Base-by-base conservation (phyloP, 1,140 invertebrate species). In the Gonatopus flavifemur region DNA sequence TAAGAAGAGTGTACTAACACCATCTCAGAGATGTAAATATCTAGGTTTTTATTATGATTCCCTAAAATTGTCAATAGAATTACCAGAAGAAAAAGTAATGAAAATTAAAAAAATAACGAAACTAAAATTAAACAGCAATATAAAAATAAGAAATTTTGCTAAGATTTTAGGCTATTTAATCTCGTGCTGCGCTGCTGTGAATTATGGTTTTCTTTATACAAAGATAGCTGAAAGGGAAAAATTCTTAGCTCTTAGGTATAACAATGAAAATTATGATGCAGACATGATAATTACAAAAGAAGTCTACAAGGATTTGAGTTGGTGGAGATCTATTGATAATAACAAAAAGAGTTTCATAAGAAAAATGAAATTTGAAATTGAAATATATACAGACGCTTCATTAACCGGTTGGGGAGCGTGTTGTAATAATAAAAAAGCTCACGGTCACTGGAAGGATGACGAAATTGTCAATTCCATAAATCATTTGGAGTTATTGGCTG, bases 351-450 rank as follows among this genome's bases (percentile, higher is more conserved):
- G 39, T 24, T 7, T 30, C 12, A 52, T 59, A n/a, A 46, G 45
- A 28, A 12, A 25, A 5, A 9, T 16, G 0, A n/a, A 22, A 9
- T 61, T 20, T 15, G 3, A 33, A 16, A 9, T 30, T 3, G 52
- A 57, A 30, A 54, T 61, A 9, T 61, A 46, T 22, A 46, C 58
- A 2, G 58, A 55, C 15, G 55, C 58, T 1, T 57, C 52, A 0
- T 25, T 33, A 1, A 32, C 45, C 0, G 55, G 48, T 37, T 53
- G 38, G 38, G 38, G 38, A 12, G 38, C 38, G 6, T 15, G 7
- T 15, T 6, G n/a, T 33, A 15, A 15, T 9, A 33, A 33, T 5
- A 13, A 33, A 6, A 33, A 7, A 7, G 6, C 6, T 7, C 5
- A 4, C 15, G 32, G 6, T 13, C n/a, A 8, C 7, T 33, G 32